Base-by-base conservation (phyloP, 2,797 vertebrate genomes). In the Telmatherina bonti region DNA sequence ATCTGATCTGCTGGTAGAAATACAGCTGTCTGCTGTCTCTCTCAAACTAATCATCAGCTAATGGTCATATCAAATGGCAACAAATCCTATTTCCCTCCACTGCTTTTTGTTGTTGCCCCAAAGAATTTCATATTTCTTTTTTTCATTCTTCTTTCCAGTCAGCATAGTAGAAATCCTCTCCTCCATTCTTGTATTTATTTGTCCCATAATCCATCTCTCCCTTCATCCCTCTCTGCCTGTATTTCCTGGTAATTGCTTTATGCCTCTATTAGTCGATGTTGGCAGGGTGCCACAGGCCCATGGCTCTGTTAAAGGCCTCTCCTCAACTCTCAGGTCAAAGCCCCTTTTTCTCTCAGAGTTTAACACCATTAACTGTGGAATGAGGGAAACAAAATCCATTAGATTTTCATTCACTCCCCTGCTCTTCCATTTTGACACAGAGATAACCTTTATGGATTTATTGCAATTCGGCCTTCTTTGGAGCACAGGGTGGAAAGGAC, bases 171-270 rank as follows among this genome's bases (percentile, higher is more conserved):
- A 67, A 69, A 71, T 77, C 67, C 51, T 77, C 20, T 63, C 31
- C 67, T 77, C 76, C 29, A 62, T 62, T 66, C 57, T 66, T 62
- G 47, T 54, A 62, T 79, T 83, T 65, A 75, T 79, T 73, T 36
- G 65, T 78, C 72, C 79, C 56, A 74, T 76, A 79, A 79, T 82
- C 74, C 62, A 81, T 78, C 82, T 76, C 58, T 70, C 65, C 35
- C 74, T 68, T 71, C 58, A 62, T 67, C 63, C 64, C 41, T 75
- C 71, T 81, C 69, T 83, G 66, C 67, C 79, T 56, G 74, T 77
- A 61, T 83, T 85, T 92, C 86, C 80, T 84, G 80, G 85, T 94
- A 94, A 94, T 94, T 93, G 90, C 84, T 91, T 93, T 93, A 91
- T 80, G 81, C 84, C 74, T 86, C 87, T 88, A 90, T 91, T 85